Evolutionary conservation across 2,797 vertebrate genomes (phyloP).

Genomic region (Epinephelus coioides): DNA sequence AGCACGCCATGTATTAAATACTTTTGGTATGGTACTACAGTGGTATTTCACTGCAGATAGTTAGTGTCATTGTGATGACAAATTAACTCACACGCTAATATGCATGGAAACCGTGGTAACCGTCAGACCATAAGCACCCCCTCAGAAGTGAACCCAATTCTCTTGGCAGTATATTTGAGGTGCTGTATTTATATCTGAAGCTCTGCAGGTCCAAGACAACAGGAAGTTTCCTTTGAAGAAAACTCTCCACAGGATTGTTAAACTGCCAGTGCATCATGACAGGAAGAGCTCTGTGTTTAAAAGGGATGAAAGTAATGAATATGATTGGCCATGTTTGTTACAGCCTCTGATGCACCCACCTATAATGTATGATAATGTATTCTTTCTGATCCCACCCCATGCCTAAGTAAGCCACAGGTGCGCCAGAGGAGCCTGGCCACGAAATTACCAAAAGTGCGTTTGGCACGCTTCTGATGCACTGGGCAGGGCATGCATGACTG

Average conservation of each 20-base stretch:
- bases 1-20: neutral
- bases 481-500: neutral
- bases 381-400: neutral
- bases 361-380: slow-evolving; percentile 1
- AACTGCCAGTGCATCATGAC: neutral
- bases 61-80: neutral
- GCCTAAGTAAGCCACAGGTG: neutral
- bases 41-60: too few species aligned
- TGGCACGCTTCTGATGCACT: neutral
- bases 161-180: neutral
- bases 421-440: neutral
- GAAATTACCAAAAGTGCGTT: slow-evolving; percentile 1
- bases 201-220: neutral
- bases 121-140: neutral
- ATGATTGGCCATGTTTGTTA: neutral
- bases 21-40: neutral
- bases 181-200: neutral
- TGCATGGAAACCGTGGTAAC: neutral
- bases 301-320: neutral
- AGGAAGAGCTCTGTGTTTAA: neutral
- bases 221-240: neutral
- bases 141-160: too few species aligned
- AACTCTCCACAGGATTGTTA: too few species aligned
- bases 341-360: neutral
- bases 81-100: neutral